Evolutionary conservation across 2,797 vertebrate species (phyloP).

Genomic region (Sebastes matsubarae): DNA sequence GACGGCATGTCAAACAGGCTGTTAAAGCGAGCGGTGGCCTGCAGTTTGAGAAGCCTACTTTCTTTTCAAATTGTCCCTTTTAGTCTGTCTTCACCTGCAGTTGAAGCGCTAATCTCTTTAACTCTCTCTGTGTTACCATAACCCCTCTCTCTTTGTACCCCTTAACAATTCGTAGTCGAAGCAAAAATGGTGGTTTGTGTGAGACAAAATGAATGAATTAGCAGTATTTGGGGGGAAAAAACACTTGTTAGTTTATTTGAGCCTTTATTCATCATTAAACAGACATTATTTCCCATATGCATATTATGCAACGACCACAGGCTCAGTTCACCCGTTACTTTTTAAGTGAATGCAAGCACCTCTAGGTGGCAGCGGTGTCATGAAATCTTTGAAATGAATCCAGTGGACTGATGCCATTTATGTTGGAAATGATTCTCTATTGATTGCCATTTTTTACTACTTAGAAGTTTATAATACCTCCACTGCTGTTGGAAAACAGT

Average conservation of each 20-base stretch:
- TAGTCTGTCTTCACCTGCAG: not conserved
- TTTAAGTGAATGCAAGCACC: not conserved
- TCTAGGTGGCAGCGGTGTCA: slow-evolving; percentile 65
- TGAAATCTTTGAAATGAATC: slow-evolving; percentile 21
- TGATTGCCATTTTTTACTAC: not conserved
- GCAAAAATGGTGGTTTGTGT: not conserved
- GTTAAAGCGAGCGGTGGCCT: not conserved
- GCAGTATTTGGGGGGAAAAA: not conserved
- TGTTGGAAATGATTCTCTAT: not conserved
- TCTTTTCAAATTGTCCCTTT: not conserved
- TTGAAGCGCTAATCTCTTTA: not conserved
- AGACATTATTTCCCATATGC: not conserved
- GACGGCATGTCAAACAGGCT: not conserved
- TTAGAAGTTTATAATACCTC: not conserved
- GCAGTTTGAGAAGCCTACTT: not conserved
- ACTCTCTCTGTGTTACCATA: not conserved
- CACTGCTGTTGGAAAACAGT: not conserved
- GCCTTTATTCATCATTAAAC: slow-evolving; percentile 1
- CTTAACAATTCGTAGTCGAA: not conserved
- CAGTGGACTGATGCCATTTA: not conserved
- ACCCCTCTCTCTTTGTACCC: not conserved
- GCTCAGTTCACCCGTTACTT: not conserved
- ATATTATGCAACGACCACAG: not conserved
- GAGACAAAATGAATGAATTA: not conserved
- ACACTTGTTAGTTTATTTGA: not conserved